A percentile compares a stretch with the other conserved stretches of the same genome.
Evolutionary conservation across 2,888 invertebrate genomes (phyloP).

Genomic region (Gryllus longicercus): DNA sequence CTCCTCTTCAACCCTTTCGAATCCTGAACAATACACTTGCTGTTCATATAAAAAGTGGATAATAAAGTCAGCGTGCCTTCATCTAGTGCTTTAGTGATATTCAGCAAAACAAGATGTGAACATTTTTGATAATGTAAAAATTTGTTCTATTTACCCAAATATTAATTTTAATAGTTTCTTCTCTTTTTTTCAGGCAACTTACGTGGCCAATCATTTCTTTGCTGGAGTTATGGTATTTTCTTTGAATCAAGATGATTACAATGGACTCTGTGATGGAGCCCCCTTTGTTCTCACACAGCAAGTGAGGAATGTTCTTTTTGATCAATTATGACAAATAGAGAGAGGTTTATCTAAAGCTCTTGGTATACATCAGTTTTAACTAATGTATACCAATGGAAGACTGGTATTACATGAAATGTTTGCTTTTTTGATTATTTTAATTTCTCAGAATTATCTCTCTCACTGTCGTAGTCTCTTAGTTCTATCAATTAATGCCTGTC

Average conservation of each 20-base stretch:
- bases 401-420: not conserved
- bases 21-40: too few species aligned
- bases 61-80: too few species aligned
- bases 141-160: too few species aligned
- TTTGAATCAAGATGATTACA: conserved; percentile 75
- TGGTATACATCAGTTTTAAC: conserved; percentile 24
- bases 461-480: not conserved
- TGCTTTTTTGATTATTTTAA: not conserved
- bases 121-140: not conserved
- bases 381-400: not conserved
- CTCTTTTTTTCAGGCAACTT: conserved; percentile 52
- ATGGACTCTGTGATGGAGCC: conserved; percentile 53
- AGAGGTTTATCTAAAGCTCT: conserved; percentile 40
- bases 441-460: not conserved
- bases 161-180: not conserved
- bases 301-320: conserved; percentile 41
- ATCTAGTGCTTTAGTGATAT: conserved; percentile 19
- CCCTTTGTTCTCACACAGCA: conserved; percentile 49
- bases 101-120: conserved; percentile 23
- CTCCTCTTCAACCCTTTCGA: too few species aligned
- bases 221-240: conserved; percentile 83
- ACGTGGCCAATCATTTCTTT: conserved; percentile 59
- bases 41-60: too few species aligned
- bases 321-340: conserved; percentile 44
- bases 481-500: not conserved